Percentiles rank a stretch among this genome's conserved stretches.
phyloP scores from a whole-genome alignment of 2,113 vertebrate species.

The Ameiurus melas region DNA sequence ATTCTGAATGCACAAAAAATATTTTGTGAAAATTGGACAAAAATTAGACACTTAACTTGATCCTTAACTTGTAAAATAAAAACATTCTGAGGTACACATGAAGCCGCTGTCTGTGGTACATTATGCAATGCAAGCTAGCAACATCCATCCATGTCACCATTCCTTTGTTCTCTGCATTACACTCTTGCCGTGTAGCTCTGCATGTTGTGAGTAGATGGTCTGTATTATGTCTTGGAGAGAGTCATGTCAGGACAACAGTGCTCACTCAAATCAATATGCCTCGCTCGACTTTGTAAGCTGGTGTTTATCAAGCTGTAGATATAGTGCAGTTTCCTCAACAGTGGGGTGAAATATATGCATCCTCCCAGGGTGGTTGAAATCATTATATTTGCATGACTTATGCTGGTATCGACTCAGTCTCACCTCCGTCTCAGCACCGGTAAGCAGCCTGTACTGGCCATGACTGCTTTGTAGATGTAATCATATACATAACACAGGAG shows the following conservation, averaged over 20 bases:
- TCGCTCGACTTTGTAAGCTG: conserved; percentile 24
- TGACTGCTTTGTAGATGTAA: neutral
- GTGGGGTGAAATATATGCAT: conserved; percentile 35
- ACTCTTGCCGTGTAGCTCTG: neutral
- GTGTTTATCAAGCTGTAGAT: conserved; percentile 46
- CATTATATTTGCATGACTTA: conserved; percentile 16
- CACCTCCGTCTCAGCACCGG: neutral
- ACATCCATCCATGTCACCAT: conserved; percentile 28
- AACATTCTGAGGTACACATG: neutral
- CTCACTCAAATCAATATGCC: conserved; percentile 33
- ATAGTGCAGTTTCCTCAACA: conserved; percentile 3
- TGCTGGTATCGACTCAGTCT: conserved; percentile 32
- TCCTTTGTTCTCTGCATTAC: conserved; percentile 27
- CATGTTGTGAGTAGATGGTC: conserved; percentile 16
- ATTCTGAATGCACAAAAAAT: neutral
- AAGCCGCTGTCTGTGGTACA: neutral
- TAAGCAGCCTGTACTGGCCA: conserved; percentile 10
- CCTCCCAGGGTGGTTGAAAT: neutral
- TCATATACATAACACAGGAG: neutral
- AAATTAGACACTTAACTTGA: no score
- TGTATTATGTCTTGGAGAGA: conserved; percentile 30
- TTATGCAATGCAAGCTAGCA: conserved; percentile 22
- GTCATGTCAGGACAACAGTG: conserved; percentile 39
- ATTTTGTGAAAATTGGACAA: neutral
- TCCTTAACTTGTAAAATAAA: no score